Percentiles rank a stretch among this genome's conserved stretches.
Conservation (phyloP, 2,113 vertebrate species). For the Pterocles orientalis region DNA sequence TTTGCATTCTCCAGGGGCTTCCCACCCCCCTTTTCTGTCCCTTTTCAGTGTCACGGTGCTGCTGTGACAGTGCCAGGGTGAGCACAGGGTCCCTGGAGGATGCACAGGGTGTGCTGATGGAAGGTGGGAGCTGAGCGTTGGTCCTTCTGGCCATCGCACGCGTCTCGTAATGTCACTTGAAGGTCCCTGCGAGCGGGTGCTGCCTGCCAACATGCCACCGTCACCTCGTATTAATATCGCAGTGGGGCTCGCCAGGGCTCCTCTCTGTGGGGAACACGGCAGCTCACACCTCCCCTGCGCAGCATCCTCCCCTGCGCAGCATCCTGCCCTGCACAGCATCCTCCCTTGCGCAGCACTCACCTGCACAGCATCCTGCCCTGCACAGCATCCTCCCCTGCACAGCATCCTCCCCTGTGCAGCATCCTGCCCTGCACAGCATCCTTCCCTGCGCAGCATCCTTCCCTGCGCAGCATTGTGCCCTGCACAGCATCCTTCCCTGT, state of each 20-base stretch:
- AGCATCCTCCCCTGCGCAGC: neutral
- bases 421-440: too few relatives aligned
- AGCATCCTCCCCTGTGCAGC: too few relatives aligned
- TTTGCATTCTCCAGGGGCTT: accelerated
- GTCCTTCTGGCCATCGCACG: neutral
- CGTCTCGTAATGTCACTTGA: neutral
- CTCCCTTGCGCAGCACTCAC: too few relatives aligned
- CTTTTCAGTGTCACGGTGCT: accelerated
- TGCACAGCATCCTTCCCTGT: too few relatives aligned
- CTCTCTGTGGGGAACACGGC: neutral
- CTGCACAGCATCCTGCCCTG: too few relatives aligned
- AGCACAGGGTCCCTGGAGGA: neutral
- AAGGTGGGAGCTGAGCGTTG: neutral
- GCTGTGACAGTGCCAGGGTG: neutral
- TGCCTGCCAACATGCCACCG: neutral
- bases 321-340: too few relatives aligned
- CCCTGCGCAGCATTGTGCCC: too few relatives aligned
- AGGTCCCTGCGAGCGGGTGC: neutral
- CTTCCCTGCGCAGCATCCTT: too few relatives aligned
- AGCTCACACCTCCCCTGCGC: accelerated
- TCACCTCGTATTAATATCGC: neutral
- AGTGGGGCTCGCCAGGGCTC: neutral
- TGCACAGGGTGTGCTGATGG: accelerated
- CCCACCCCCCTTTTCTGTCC: too few relatives aligned
- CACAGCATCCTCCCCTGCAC: too few relatives aligned